These are phyloP conservation scores for Hyperopisus bebe DNA, from an alignment of 2,113 vertebrate species.

Conservation along the genomic window DNA sequence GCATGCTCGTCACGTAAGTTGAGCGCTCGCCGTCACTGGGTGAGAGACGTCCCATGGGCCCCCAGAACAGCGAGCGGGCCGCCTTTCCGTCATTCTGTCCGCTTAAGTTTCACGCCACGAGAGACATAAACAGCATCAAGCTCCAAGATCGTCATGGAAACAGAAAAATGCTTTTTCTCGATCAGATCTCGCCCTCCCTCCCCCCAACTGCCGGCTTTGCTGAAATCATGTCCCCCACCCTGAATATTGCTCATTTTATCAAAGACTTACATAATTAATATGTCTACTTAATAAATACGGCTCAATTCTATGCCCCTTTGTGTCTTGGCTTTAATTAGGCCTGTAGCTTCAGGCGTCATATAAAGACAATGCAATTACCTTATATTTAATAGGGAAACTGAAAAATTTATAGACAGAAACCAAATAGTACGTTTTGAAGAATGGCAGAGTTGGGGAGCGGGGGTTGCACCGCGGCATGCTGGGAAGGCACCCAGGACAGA, in stretches of 20 bases:
- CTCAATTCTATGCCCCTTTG: constrained; percentile 53
- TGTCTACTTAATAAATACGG: constrained; percentile 64
- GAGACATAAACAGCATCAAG: neutral
- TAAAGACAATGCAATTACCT: constrained; percentile 73
- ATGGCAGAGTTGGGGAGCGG: constrained; percentile 21
- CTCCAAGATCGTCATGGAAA: neutral
- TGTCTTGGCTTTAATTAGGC: constrained; percentile 64
- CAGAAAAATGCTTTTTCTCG: neutral
- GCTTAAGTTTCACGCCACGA: neutral
- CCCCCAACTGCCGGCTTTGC: neutral
- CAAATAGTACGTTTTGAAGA: constrained; percentile 34
- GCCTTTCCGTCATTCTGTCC: neutral
- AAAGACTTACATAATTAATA: constrained; percentile 64
- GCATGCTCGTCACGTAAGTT: neutral
- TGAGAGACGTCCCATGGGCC: neutral
- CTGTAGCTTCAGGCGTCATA: constrained; percentile 64
- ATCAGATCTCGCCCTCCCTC: neutral
- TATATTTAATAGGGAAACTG: constrained; percentile 61
- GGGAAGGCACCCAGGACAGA: neutral
- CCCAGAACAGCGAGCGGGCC: neutral
- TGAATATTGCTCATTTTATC: constrained; percentile 51
- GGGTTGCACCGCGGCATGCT: neutral
- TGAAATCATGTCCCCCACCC: constrained; percentile 37
- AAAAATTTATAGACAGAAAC: constrained; percentile 68
- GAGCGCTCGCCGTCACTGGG: neutral